These are phyloP conservation scores for Nipponacmea schrenckii DNA, from an alignment of 2,888 invertebrate genomes.

Conservation along the genomic window DNA sequence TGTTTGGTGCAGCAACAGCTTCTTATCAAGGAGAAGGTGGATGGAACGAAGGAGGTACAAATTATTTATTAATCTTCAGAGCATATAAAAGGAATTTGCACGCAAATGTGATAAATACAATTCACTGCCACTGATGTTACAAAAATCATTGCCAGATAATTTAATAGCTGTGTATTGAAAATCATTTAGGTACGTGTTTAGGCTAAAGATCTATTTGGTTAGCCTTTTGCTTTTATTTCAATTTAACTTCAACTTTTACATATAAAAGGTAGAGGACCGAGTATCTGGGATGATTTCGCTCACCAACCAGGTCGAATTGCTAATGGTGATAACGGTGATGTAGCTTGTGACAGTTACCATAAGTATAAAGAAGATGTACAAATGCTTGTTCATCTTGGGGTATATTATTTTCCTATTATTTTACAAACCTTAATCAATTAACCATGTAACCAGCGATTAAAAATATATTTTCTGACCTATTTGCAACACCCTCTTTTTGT, in stretches of 20 bases:
- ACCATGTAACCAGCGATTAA: too few relatives aligned
- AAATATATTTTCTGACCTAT: too few relatives aligned
- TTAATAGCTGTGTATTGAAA: background rate
- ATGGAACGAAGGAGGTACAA: slow-evolving; percentile 73
- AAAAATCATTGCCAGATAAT: background rate
- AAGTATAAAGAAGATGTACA: slow-evolving; percentile 74
- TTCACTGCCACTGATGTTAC: background rate
- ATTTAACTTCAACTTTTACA: too few relatives aligned
- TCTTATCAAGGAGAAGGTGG: slow-evolving; percentile 76
- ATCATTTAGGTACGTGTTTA: too few relatives aligned
- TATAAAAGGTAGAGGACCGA: slow-evolving; percentile 57
- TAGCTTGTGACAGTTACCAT: slow-evolving; percentile 78
- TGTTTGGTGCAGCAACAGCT: slow-evolving; percentile 69
- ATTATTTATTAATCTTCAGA: background rate
- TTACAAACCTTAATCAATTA: too few relatives aligned
- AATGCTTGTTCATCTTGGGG: slow-evolving; percentile 72
- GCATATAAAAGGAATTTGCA: background rate
- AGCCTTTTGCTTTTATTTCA: too few relatives aligned
- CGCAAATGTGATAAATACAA: too few relatives aligned
- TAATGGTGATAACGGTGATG: slow-evolving; percentile 74
- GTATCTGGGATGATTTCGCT: slow-evolving; percentile 73
- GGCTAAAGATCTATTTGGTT: too few relatives aligned
- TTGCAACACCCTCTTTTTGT: too few relatives aligned
- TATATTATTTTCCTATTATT: too few relatives aligned
- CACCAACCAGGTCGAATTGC: slow-evolving; percentile 72